These are phyloP conservation scores for Sinosuthora webbiana DNA, from an alignment of 2,113 vertebrate genomes.

Conservation along the genomic window DNA sequence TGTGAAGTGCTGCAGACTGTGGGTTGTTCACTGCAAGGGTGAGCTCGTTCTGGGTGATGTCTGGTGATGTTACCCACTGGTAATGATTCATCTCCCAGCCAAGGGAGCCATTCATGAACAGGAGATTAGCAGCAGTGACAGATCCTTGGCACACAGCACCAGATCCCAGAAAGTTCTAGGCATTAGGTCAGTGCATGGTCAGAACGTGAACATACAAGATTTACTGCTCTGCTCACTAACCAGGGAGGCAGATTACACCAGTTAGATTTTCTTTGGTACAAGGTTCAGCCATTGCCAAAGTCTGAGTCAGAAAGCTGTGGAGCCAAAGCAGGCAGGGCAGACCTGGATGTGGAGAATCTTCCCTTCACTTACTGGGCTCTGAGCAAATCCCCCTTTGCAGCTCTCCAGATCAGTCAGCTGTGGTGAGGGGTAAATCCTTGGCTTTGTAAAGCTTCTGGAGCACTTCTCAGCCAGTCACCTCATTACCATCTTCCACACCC, in stretches of 20 bases:
- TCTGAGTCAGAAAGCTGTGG: background rate
- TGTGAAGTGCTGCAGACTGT: background rate
- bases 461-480: background rate
- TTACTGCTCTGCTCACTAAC: background rate
- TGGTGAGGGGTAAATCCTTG: background rate
- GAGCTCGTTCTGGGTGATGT: background rate
- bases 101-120: background rate
- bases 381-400: background rate
- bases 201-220: background rate
- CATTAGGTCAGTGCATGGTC: rapidly evolving
- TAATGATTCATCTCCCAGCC: background rate
- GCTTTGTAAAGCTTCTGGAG: background rate
- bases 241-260: background rate
- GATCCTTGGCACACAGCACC: background rate
- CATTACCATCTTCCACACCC: background rate
- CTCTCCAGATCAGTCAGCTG: background rate
- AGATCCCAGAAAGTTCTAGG: background rate
- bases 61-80: background rate
- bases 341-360: background rate
- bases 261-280: background rate
- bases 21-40: background rate
- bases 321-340: background rate
- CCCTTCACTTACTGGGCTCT: background rate
- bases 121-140: background rate
- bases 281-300: background rate